Evolutionary conservation across 2,888 invertebrate species (phyloP), one percentile per base, ranked within the genome.

Genomic region (Acleris sparsana): DNA sequence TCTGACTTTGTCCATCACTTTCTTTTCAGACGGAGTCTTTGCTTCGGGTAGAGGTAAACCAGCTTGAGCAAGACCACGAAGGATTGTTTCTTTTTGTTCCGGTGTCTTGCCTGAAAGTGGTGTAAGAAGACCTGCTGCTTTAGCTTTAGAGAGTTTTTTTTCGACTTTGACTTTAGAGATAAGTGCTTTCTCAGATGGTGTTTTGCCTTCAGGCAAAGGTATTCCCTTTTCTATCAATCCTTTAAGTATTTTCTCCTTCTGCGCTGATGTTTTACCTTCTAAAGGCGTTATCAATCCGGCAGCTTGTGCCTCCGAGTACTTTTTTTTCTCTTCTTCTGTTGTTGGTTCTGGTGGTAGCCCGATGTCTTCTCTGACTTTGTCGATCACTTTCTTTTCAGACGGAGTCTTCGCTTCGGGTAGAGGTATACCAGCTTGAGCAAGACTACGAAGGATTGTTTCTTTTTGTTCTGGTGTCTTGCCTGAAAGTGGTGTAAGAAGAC

Each of bases 251-350:
- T 5, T 53, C 5, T 33, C 53, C 17, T 53, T 53, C 18, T 53
- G 25, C 17, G 11, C 13, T 51, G 76, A 71, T 11, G 11, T 16
- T 16, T 55, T 55, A 6, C 20, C 39, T 43, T 55, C 39, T 6
- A 29, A 13, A 13, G 33, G 39, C 5, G 53, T 55, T 16, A 55
- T 55, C 3, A 80, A 70, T 3, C 78, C 77, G 53, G 71, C 64
- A 25, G 53, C 39, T 29, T 55, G 33, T 33, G 17, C 20, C 20
- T 39, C 18, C 6, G 33, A 18, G 6, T 39, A 20, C 39, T 20
- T 33, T 18, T 44, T 13, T 5, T 16, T 44, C 9, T 44, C 43
- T 44, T 13, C 43, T 0, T 13, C 13, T 0, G 43, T 16, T 44
- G 16, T 44, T 1, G 43, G 43, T 44, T 44, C 43, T 4, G 43